Evolutionary conservation across 2,113 vertebrate genomes (phyloP), one percentile per base, ranked within the genome.

Genomic region (Takifugu flavidus): DNA sequence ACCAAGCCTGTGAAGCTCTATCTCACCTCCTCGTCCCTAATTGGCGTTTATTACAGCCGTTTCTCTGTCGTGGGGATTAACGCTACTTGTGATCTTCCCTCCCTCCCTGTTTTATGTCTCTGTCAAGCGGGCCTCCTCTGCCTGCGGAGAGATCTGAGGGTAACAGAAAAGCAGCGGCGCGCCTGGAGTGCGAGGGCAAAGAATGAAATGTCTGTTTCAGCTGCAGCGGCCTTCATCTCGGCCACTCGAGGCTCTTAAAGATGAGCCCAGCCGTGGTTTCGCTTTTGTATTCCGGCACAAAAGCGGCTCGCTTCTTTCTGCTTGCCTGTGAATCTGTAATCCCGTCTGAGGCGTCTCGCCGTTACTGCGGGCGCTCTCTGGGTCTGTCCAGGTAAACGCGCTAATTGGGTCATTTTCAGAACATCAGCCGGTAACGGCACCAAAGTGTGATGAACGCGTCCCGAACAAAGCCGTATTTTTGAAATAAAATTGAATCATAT

Each of bases 331-430:
- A 39, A 1, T 47, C 29, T 27, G 56, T 79, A 55, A 72, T 62
- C 53, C 39, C 27, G 27, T 77, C 67, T 10, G 64, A 52, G 61
- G 42, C 65, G 43, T 79, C 49, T 61, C 65, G 46, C 58, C 31
- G 78, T 87, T 63, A 64, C 68, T 77, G 85, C 84, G 83, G 86
- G 53, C 69, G 49, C 14, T 62, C 72, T 62, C 68, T 69, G 60
- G 52, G 8, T 0, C 63, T 69, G 54, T 26, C 8, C 42, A 20
- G 20, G 64, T 45, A 62, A 34, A 13, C 20, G 20, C 20, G 20
- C 20, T 63, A 66, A 73, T 74, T 26, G 62, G 67, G 58, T 70
- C 53, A 68, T 77, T 67, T 70, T 62, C 60, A 54, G 72, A 65
- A 58, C 65, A 51, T 53, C 34, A 47, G 55, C 29, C 15, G 2